Evolutionary conservation across 2,113 vertebrate genomes (phyloP).

Genomic region (Atlantisia rogersi): DNA sequence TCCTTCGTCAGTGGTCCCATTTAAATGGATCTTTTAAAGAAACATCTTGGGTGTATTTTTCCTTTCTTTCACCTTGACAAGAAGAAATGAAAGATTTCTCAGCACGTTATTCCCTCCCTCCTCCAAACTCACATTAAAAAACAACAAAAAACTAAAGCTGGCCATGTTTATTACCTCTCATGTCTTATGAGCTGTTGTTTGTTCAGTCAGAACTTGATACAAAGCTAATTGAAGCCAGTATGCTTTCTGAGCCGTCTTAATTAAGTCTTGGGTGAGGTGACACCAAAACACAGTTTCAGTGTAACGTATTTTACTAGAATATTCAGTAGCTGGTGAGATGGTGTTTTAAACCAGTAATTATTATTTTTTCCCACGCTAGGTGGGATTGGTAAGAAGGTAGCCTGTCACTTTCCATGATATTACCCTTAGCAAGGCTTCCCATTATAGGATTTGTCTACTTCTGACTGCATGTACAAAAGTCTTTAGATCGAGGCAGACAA

Average conservation of each 20-base stretch:
- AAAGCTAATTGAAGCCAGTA: neutral
- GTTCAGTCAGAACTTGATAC: neutral
- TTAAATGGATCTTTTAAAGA: constrained; percentile 50
- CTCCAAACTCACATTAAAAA: neutral
- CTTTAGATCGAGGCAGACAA: neutral
- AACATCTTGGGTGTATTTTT: constrained; percentile 23
- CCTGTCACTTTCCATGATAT: neutral
- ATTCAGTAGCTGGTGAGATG: neutral
- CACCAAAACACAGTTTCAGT: neutral
- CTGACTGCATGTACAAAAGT: neutral
- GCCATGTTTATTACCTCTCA: neutral
- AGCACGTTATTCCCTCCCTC: neutral
- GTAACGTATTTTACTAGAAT: neutral
- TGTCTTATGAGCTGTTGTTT: neutral
- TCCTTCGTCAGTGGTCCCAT: neutral
- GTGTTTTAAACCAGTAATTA: neutral
- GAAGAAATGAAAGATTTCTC: constrained; percentile 18
- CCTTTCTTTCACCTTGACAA: constrained; percentile 39
- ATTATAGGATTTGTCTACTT: neutral
- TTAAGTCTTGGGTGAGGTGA: neutral
- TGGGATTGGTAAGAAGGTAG: neutral
- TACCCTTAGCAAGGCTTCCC: neutral
- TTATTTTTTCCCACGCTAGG: neutral
- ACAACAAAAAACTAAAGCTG: neutral
- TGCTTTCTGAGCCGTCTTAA: neutral